Percentiles rank a stretch among this genome's conserved stretches.
Evolutionary conservation across 2,888 invertebrate genomes (phyloP).

Genomic region (Andrena praecox): DNA sequence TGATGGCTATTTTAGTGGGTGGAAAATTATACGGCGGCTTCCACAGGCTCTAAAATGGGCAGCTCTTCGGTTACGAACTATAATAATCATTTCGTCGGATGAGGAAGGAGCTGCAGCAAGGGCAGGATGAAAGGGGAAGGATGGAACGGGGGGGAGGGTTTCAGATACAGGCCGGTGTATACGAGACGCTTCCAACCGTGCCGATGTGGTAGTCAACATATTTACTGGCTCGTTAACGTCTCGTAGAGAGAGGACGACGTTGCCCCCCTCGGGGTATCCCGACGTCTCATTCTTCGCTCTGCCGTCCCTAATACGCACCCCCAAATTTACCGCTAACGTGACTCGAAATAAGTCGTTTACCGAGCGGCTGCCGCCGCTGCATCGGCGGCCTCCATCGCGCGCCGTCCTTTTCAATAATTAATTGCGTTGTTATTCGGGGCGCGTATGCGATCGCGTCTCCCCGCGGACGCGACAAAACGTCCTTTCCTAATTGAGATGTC

Average conservation of each 20-base stretch:
- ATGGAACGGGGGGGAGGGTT: constrained; percentile 3
- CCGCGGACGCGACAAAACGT: constrained; percentile 37
- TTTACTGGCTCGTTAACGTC: constrained; percentile 85
- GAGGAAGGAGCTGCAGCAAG: constrained; percentile 62
- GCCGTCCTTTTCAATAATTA: constrained; percentile 42
- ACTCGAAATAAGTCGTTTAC: constrained; percentile 60
- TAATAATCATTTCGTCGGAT: constrained; percentile 84
- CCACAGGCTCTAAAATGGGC: constrained; percentile 84
- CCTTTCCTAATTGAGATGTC: constrained; percentile 52
- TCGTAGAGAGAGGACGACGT: constrained; percentile 72
- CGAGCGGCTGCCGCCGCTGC: constrained; percentile 7
- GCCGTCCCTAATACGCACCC: constrained; percentile 58
- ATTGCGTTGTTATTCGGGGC: constrained; percentile 42
- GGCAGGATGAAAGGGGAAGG: constrained; percentile 19
- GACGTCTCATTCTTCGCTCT: constrained; percentile 65
- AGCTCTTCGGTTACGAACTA: constrained; percentile 84
- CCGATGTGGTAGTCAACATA: constrained; percentile 84
- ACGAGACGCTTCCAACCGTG: constrained; percentile 66
- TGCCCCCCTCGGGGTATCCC: constrained; percentile 41
- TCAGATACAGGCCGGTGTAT: constrained; percentile 46
- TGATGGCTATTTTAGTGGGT: constrained; percentile 85
- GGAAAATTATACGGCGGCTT: constrained; percentile 85
- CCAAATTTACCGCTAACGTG: constrained; percentile 62
- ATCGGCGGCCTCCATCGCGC: neutral
- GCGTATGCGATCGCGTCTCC: constrained; percentile 11